Evolutionary conservation across 2,888 invertebrate genomes (phyloP), one percentile per base, ranked within the genome.

Genomic region (Drosophila sordidula): DNA sequence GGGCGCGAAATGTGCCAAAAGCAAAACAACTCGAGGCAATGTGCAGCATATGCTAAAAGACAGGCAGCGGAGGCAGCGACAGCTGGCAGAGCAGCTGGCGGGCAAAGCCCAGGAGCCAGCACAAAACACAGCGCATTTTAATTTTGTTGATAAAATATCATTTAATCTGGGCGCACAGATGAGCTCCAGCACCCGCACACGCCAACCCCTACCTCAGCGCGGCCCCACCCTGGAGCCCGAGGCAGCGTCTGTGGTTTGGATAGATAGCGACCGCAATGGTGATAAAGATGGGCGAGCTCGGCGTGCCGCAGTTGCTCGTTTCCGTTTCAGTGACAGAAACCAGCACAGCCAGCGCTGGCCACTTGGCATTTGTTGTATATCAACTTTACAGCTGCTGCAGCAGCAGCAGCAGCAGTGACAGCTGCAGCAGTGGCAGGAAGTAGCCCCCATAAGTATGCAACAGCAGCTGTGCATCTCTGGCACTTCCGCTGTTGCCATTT

Each of bases 131-230:
- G 59, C 29, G 78, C 77, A 81, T 85, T 85, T 83, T 79, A 77
- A 86, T 83, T 79, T 86, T 78, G 77, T 74, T 84, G 87, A 77
- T 85, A 87, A 85, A 85, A 85, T 84, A 78, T 72, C 77, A 84
- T 81, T 83, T 86, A 83, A 85, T 86, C 84, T 83, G 67, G 54
- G 73, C 75, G 47, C 72, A 71, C 76, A 75, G 75, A 62, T 75
- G 75, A 71, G 51, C 50, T 44, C 41, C 36, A 11, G 42, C 49
- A 26, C 57, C 46, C 26, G 25, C 39, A 29, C 8, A 11, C 32
- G 32, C 6, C 12, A n/a, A n/a, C 8, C 25, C 18, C 41, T 8
- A 32, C 11, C 32, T 32, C 32, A 32, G 11, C 29, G 9, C 26
- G 26, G 26, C 26, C 26, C 8, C 26, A 8, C 26, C 29, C 29